Conservation (phyloP, 2,797 vertebrate genomes). For the Sitta carolinensis region DNA sequence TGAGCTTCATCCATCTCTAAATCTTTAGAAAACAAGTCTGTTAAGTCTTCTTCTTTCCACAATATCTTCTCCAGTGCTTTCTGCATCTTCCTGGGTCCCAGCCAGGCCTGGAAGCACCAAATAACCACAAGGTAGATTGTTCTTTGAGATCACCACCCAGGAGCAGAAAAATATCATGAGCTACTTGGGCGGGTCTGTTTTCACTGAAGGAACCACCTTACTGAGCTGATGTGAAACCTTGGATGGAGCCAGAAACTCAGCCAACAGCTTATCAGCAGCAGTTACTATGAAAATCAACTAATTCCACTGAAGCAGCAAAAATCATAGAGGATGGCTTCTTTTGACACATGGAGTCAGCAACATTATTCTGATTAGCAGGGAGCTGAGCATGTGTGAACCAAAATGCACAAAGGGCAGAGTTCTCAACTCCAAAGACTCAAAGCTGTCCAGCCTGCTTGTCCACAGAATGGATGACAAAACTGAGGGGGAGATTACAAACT, state of each 20-base stretch:
- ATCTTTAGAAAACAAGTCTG: not conserved
- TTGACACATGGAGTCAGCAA: not conserved
- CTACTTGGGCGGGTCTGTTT: slow-evolving; percentile 14
- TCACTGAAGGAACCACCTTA: not conserved
- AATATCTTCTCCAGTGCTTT: not conserved
- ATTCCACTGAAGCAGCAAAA: not conserved
- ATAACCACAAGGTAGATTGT: slow-evolving; percentile 30
- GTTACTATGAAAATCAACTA: not conserved
- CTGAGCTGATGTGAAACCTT: not conserved
- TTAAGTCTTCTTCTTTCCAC: not conserved
- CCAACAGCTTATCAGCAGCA: not conserved
- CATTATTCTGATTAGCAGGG: not conserved
- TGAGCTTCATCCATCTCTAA: not conserved
- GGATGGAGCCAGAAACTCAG: not conserved
- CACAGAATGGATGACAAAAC: not conserved
- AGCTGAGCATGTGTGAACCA: not conserved
- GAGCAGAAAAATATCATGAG: slow-evolving; percentile 5
- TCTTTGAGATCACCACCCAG: slow-evolving; percentile 46
- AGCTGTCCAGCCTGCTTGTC: not conserved
- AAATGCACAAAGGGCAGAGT: not conserved
- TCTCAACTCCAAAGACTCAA: not conserved
- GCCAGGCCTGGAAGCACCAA: slow-evolving; percentile 34
- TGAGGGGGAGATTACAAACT: not conserved
- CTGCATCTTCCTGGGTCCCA: not conserved
- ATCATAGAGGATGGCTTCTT: not conserved